These are phyloP conservation scores for Scyliorhinus canicula DNA, from an alignment of 2,797 vertebrate species.

Conservation along the genomic window DNA sequence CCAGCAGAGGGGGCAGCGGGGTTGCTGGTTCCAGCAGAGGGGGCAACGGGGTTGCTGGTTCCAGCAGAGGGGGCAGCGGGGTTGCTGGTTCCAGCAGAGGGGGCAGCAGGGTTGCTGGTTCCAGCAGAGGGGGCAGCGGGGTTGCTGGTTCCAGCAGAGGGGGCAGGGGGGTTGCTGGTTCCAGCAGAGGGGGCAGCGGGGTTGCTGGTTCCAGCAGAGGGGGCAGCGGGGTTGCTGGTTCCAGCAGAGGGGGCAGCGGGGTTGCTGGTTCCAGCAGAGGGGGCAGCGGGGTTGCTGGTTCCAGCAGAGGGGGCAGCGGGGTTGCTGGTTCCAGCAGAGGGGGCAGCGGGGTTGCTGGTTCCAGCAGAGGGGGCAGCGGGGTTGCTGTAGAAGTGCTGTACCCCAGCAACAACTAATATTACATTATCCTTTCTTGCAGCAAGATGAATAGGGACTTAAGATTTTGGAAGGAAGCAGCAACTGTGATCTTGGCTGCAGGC, in stretches of 20 bases:
- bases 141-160: not conserved
- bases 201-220: too few relatives aligned
- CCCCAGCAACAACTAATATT: not conserved
- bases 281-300: not conserved
- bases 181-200: too few relatives aligned
- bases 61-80: not conserved
- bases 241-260: too few relatives aligned
- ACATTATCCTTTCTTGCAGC: not conserved
- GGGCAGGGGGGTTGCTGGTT: too few relatives aligned
- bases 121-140: not conserved
- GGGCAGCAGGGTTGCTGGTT: not conserved
- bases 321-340: not conserved
- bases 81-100: not conserved
- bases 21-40: not conserved
- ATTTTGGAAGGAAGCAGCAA: slow-evolving; percentile 78
- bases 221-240: too few relatives aligned
- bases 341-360: not conserved
- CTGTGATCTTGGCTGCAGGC: slow-evolving; percentile 67
- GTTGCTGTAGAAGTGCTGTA: not conserved
- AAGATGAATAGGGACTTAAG: slow-evolving; percentile 63
- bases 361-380: not conserved
- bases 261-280: too few relatives aligned
- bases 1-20: too few relatives aligned
- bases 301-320: not conserved
- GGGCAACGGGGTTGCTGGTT: not conserved